Conservation (phyloP, 2,113 vertebrate species). For the Anguilla japonica region DNA sequence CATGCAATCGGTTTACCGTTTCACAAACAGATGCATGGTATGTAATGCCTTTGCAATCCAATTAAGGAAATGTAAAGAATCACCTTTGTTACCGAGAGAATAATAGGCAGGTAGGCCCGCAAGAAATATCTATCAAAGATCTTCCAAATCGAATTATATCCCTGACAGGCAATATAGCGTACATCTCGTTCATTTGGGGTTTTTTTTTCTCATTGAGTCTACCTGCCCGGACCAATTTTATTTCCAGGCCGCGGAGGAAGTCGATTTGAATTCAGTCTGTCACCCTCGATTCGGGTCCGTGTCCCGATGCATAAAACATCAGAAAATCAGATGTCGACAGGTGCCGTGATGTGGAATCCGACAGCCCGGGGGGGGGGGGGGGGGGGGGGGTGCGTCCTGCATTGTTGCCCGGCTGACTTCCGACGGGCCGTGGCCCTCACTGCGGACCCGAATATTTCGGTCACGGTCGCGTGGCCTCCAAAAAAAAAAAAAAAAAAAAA, state of each 20-base stretch:
- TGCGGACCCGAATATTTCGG: neutral
- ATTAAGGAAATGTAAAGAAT: neutral
- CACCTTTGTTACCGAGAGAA: neutral
- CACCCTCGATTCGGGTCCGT: neutral
- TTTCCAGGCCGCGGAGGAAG: neutral
- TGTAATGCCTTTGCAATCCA: neutral
- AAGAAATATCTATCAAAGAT: neutral
- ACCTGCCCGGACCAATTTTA: conserved; percentile 5
- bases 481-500: neutral
- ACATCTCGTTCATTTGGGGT: neutral
- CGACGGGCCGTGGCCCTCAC: neutral
- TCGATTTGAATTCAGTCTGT: conserved; percentile 2
- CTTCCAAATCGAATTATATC: neutral
- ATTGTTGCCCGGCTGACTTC: neutral
- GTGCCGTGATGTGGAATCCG: neutral
- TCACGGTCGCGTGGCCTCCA: neutral
- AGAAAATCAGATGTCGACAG: conserved; percentile 10
- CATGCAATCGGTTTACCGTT: neutral
- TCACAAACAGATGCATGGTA: neutral
- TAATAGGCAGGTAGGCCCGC: neutral
- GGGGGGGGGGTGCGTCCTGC: neutral
- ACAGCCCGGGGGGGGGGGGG: neutral
- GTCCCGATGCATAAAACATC: neutral
- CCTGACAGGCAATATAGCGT: neutral
- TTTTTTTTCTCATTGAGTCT: neutral